phyloP scores from a whole-genome alignment of 2,113 vertebrate genomes.

The Nerophis ophidion region DNA sequence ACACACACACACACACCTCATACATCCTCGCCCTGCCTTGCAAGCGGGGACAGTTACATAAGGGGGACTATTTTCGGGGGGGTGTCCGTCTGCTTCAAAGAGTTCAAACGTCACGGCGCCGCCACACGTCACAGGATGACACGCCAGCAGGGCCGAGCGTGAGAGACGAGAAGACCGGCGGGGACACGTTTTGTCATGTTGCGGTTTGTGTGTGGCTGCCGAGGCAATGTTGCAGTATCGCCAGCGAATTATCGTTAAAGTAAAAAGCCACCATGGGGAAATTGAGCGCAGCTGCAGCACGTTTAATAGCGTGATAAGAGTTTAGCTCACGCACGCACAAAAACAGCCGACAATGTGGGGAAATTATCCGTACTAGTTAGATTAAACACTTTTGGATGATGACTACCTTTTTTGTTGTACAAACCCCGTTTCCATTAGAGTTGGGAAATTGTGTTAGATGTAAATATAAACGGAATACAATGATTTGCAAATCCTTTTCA shows the following conservation, averaged over 20 bases:
- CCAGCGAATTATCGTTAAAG: conserved; percentile 49
- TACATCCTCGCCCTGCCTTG: conserved; percentile 35
- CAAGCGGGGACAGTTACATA: conserved; percentile 65
- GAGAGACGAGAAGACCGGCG: conserved; percentile 21
- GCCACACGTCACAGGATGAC: conserved; percentile 41
- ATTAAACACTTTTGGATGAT: not conserved
- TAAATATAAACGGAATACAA: too few species aligned
- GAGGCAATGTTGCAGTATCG: conserved; percentile 25
- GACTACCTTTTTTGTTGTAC: not conserved
- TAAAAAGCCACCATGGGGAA: conserved; percentile 42
- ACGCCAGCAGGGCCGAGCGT: conserved; percentile 22
- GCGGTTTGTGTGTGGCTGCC: conserved; percentile 2
- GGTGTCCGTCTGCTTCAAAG: conserved; percentile 56
- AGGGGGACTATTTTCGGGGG: conserved; percentile 54
- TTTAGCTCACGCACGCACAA: conserved; percentile 5
- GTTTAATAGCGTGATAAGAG: conserved; percentile 38
- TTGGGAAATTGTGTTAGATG: too few species aligned
- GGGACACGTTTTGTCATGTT: not conserved
- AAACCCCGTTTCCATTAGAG: too few species aligned
- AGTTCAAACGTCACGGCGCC: conserved; percentile 48
- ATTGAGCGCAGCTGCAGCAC: conserved; percentile 54
- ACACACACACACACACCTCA: conserved; percentile 15
- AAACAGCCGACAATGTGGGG: not conserved
- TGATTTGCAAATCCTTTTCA: too few species aligned
- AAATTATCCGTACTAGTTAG: not conserved